Percentiles rank a stretch among this genome's conserved stretches.
phyloP scores from a whole-genome alignment of 2,888 invertebrate genomes.

The Ichneumoninae sp. region DNA sequence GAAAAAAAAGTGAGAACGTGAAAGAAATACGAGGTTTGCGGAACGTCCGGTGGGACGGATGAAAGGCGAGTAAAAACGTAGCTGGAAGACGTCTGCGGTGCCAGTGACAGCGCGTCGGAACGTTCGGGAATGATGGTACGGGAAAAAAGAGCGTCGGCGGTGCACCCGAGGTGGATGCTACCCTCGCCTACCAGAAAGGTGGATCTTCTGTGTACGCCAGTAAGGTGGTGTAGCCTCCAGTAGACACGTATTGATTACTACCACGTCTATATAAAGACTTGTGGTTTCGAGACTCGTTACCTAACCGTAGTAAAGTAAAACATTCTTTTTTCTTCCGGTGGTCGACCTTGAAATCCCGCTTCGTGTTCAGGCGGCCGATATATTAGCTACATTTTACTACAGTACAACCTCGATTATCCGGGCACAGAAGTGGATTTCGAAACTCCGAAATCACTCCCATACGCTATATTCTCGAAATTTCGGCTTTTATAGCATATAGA shows the following conservation, averaged over 20 bases:
- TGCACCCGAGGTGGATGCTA: slow-evolving; percentile 60
- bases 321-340: slow-evolving; percentile 64
- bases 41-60: slow-evolving; percentile 63
- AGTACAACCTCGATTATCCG: too few relatives aligned
- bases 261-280: slow-evolving; percentile 64
- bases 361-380: neutral
- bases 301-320: slow-evolving; percentile 30
- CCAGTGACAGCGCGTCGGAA: slow-evolving; percentile 61
- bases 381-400: neutral
- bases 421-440: too few relatives aligned
- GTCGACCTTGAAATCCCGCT: slow-evolving; percentile 14
- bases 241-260: slow-evolving; percentile 79
- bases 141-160: slow-evolving; percentile 43
- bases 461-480: too few relatives aligned
- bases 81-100: slow-evolving; percentile 73
- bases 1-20: slow-evolving; percentile 64
- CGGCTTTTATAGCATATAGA: too few relatives aligned
- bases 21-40: slow-evolving; percentile 50
- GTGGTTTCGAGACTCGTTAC: slow-evolving; percentile 60
- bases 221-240: slow-evolving; percentile 60
- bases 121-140: slow-evolving; percentile 66
- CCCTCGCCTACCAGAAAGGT: slow-evolving; percentile 38
- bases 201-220: slow-evolving; percentile 4
- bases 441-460: too few relatives aligned
- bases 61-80: slow-evolving; percentile 73